phyloP scores from a whole-genome alignment of 1,140 invertebrate species.

The Drosophila kepulauana region DNA sequence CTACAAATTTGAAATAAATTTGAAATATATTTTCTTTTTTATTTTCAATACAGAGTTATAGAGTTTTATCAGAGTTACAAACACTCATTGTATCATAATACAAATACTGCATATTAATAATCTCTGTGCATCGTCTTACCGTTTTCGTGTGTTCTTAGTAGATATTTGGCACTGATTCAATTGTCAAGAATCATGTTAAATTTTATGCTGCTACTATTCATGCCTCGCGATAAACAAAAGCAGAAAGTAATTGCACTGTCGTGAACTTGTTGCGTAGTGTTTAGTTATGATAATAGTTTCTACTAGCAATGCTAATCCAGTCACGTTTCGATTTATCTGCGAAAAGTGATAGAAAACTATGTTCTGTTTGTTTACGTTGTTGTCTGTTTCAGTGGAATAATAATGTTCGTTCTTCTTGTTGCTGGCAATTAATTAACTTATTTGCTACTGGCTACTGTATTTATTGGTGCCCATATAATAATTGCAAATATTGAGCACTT shows the following conservation, averaged over 20 bases:
- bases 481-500: constrained; percentile 50
- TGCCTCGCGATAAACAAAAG: too few relatives aligned
- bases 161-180: too few relatives aligned
- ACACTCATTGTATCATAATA: too few relatives aligned
- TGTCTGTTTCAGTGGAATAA: neutral
- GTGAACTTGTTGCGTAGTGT: constrained; percentile 26
- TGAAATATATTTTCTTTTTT: too few relatives aligned
- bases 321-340: constrained; percentile 56
- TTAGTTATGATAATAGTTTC: constrained; percentile 9
- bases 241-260: neutral
- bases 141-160: too few relatives aligned
- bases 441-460: constrained; percentile 26
- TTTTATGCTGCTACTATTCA: too few relatives aligned
- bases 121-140: too few relatives aligned
- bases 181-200: too few relatives aligned
- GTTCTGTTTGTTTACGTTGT: constrained; percentile 43
- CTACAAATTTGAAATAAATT: too few relatives aligned
- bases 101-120: too few relatives aligned
- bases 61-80: too few relatives aligned
- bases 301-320: constrained; percentile 37
- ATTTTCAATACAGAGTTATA: too few relatives aligned
- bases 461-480: constrained; percentile 41
- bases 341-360: constrained; percentile 13
- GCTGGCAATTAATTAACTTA: constrained; percentile 68
- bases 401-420: constrained; percentile 2